A percentile compares a stretch with the other conserved stretches of the same genome.
Conservation (phyloP, 2,888 invertebrate species). For the Ophion obscuratus region DNA sequence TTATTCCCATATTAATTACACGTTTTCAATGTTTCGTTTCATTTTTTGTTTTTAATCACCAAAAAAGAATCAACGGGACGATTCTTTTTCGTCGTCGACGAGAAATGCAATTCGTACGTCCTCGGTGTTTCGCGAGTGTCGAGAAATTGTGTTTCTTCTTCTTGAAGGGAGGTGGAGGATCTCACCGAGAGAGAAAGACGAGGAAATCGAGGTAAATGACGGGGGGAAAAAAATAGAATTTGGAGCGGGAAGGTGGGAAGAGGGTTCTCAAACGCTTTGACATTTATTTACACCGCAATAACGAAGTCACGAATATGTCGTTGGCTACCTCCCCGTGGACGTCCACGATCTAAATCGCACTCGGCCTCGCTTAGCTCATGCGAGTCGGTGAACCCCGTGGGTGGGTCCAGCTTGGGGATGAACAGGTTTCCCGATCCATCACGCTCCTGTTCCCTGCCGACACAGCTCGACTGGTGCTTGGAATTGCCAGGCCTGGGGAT, state of each 20-base stretch:
- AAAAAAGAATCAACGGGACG: background rate
- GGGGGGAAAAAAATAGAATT: constrained; percentile 25
- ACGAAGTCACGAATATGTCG: constrained; percentile 83
- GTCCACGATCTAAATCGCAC: constrained; percentile 85
- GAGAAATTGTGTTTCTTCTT: background rate
- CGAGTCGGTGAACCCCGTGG: constrained; percentile 93
- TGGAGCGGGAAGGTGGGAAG: constrained; percentile 20
- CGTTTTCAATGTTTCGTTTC: constrained; percentile 39
- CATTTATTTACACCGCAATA: constrained; percentile 83
- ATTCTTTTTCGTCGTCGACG: constrained; percentile 58
- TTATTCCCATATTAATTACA: constrained; percentile 58
- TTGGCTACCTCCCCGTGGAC: constrained; percentile 73
- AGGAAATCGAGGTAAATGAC: constrained; percentile 14
- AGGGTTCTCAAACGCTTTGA: constrained; percentile 52
- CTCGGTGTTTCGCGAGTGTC: constrained; percentile 42
- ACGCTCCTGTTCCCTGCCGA: constrained; percentile 82
- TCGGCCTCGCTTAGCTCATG: constrained; percentile 86
- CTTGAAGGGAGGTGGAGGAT: constrained; percentile 9
- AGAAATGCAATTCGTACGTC: constrained; percentile 51
- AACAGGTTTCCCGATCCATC: constrained; percentile 83
- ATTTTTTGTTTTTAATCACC: constrained; percentile 27
- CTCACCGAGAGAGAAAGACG: constrained; percentile 11
- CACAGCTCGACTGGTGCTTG: constrained; percentile 83
- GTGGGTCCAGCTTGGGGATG: constrained; percentile 87
- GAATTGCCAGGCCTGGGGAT: constrained; percentile 82